Evolutionary conservation across 2,797 vertebrate species (phyloP).

Genomic region (Jordanella pulchra): DNA sequence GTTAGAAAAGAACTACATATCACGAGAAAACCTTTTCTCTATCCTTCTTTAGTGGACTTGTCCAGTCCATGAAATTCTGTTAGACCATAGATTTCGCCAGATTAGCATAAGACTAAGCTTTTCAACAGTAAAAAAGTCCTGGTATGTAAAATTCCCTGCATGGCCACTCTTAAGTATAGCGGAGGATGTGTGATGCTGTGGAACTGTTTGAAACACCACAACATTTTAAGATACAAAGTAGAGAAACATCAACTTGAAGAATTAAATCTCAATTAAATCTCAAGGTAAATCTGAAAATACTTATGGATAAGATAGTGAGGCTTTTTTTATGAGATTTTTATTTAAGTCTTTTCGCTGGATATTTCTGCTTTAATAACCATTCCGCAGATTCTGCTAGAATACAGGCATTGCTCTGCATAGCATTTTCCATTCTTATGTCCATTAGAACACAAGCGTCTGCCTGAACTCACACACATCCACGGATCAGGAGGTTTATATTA

Average conservation of each 20-base stretch:
- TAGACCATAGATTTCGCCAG: neutral
- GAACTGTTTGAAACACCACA: too few relatives aligned
- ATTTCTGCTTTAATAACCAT: neutral
- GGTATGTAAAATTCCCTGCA: neutral
- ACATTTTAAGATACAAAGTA: too few relatives aligned
- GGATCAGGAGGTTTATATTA: slow-evolving; percentile 2
- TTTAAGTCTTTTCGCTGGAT: neutral
- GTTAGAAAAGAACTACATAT: too few relatives aligned
- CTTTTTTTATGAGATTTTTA: neutral
- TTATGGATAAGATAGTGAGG: too few relatives aligned
- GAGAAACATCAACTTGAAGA: too few relatives aligned
- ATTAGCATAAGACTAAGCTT: neutral
- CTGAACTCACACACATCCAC: neutral
- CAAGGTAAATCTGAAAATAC: too few relatives aligned
- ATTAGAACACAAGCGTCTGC: neutral
- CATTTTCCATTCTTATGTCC: neutral
- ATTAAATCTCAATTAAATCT: too few relatives aligned
- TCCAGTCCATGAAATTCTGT: neutral
- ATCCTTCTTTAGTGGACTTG: neutral
- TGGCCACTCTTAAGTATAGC: neutral
- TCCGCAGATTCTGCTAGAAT: neutral
- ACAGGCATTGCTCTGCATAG: neutral
- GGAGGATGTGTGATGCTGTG: neutral
- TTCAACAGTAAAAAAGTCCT: too few relatives aligned
- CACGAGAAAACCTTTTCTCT: too few relatives aligned